Percentiles rank a stretch among this genome's conserved stretches.
These are phyloP conservation scores for Aporophyla lueneburgensis DNA, from an alignment of 2,888 invertebrate species.

Conservation along the genomic window DNA sequence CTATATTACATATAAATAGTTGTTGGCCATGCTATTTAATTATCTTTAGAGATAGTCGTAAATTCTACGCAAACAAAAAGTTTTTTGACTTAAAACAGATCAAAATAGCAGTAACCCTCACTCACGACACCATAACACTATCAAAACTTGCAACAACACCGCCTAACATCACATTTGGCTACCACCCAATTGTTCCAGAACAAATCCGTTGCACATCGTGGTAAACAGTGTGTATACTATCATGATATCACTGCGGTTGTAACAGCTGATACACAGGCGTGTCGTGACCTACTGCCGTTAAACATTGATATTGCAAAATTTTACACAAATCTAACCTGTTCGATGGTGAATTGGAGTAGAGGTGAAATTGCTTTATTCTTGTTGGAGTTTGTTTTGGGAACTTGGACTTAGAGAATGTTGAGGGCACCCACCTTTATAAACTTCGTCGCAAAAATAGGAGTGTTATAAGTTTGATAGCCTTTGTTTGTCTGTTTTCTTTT, in stretches of 20 bases:
- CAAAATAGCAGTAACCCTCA: neutral
- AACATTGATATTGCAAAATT: constrained; percentile 66
- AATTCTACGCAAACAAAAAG: too few relatives aligned
- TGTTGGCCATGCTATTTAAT: too few relatives aligned
- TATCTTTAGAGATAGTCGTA: too few relatives aligned
- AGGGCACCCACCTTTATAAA: neutral
- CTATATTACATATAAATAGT: too few relatives aligned
- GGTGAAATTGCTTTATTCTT: constrained; percentile 47
- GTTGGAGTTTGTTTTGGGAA: constrained; percentile 1
- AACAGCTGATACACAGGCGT: constrained; percentile 75
- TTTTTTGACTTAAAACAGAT: neutral
- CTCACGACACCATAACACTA: constrained; percentile 1
- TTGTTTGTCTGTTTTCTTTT: neutral
- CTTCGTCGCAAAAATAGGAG: rapidly evolving
- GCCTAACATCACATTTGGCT: constrained; percentile 52
- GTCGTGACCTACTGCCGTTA: constrained; percentile 75
- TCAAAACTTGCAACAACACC: constrained; percentile 9
- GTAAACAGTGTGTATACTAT: constrained; percentile 60
- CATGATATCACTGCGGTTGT: constrained; percentile 73
- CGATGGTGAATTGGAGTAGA: constrained; percentile 48
- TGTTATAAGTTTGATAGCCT: neutral
- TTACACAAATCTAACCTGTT: constrained; percentile 59
- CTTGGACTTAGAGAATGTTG: neutral
- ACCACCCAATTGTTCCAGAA: constrained; percentile 21
- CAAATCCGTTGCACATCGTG: constrained; percentile 33